phyloP scores from a whole-genome alignment of 2,113 vertebrate genomes.

The Chaetodon auriga region DNA sequence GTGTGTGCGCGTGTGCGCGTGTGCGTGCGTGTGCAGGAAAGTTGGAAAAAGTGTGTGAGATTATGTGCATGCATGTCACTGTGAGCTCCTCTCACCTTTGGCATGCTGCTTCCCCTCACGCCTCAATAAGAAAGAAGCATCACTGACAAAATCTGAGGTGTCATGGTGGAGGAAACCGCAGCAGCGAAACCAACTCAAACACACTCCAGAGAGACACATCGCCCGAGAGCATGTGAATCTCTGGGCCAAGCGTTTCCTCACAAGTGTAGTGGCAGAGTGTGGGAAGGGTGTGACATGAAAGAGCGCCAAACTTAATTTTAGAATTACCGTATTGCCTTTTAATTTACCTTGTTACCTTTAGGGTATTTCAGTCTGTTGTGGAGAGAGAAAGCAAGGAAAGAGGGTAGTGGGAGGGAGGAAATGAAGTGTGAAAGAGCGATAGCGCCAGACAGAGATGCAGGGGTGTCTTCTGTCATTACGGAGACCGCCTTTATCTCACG shows the following conservation, averaged over 20 bases:
- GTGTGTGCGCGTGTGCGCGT: slow-evolving; percentile 32
- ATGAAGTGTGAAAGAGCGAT: slow-evolving; percentile 67
- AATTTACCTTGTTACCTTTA: slow-evolving; percentile 74
- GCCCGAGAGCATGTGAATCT: slow-evolving; percentile 61
- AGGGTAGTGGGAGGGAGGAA: slow-evolving; percentile 53
- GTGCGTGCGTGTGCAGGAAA: slow-evolving; percentile 48
- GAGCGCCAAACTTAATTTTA: slow-evolving; percentile 72
- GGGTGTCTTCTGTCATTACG: slow-evolving; percentile 66
- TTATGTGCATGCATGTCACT: slow-evolving; percentile 70
- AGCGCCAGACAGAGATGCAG: slow-evolving; percentile 62
- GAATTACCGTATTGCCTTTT: slow-evolving; percentile 71
- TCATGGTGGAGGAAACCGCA: slow-evolving; percentile 69
- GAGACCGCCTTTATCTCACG: slow-evolving; percentile 61
- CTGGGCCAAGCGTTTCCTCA: slow-evolving; percentile 59
- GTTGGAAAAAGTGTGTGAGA: slow-evolving; percentile 67
- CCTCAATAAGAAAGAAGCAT: slow-evolving; percentile 74
- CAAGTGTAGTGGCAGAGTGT: slow-evolving; percentile 47
- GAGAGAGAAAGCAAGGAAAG: slow-evolving; percentile 45
- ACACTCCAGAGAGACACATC: slow-evolving; percentile 48
- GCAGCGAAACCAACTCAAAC: slow-evolving; percentile 61
- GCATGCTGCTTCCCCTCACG: slow-evolving; percentile 77
- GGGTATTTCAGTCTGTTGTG: slow-evolving; percentile 62
- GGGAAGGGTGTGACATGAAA: slow-evolving; percentile 71
- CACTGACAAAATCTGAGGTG: slow-evolving; percentile 81
- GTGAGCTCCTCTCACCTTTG: slow-evolving; percentile 77